Conservation (phyloP, 2,113 vertebrate genomes). For the Tachysurus fulvidraco region DNA sequence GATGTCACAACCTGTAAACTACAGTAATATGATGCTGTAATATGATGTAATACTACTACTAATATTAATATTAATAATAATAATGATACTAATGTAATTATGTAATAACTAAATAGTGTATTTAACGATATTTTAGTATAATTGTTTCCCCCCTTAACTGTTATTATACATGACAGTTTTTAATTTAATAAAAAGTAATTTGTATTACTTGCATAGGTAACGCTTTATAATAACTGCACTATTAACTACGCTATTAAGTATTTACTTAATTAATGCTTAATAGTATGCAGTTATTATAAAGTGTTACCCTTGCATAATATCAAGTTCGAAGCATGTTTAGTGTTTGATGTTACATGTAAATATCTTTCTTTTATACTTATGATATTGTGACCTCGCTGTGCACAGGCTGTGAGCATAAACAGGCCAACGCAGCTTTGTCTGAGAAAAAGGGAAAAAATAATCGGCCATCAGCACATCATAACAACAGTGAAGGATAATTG, state of each 20-base stretch:
- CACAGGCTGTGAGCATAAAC: not conserved
- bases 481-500: conserved; percentile 62
- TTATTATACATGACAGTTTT: not conserved
- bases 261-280: too few relatives aligned
- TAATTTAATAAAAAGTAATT: too few relatives aligned
- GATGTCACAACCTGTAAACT: too few relatives aligned
- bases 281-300: too few relatives aligned
- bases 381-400: not conserved
- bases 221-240: too few relatives aligned
- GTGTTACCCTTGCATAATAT: not conserved
- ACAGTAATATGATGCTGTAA: too few relatives aligned
- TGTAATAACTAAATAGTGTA: not conserved
- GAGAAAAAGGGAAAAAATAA: conserved; percentile 38
- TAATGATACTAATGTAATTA: not conserved
- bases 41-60: too few relatives aligned
- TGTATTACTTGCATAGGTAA: too few relatives aligned
- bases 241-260: too few relatives aligned
- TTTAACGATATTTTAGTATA: not conserved
- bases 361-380: not conserved
- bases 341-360: not conserved
- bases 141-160: not conserved
- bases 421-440: not conserved
- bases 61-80: not conserved
- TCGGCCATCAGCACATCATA: conserved; percentile 44
- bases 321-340: not conserved